Percentiles rank a stretch among this genome's conserved stretches.
These are phyloP conservation scores for Onchidella celtica DNA, from an alignment of 2,888 invertebrate species.

Conservation along the genomic window DNA sequence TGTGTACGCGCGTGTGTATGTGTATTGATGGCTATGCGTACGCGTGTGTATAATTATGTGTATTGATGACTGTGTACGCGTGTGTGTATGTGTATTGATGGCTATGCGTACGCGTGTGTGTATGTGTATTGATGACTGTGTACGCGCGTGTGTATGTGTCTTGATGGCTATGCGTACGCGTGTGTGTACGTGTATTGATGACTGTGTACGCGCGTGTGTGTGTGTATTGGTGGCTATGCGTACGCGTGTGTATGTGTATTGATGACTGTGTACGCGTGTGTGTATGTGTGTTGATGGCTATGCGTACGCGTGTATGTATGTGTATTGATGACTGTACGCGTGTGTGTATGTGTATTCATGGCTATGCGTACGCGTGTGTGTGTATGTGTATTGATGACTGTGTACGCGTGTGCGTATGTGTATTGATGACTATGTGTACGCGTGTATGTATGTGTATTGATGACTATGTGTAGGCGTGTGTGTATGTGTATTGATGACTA, in stretches of 20 bases:
- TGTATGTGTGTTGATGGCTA: not conserved
- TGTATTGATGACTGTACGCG: not conserved
- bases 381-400: conserved; percentile 22
- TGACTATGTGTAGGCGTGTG: not conserved
- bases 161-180: not conserved
- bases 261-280: not conserved
- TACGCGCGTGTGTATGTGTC: not conserved
- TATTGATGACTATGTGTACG: too few relatives aligned
- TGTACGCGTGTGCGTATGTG: not conserved
- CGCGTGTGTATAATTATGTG: conserved; percentile 17
- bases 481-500: conserved; percentile 2
- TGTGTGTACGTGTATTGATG: not conserved
- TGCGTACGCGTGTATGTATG: not conserved
- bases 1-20: conserved; percentile 1
- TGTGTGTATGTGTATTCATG: too few relatives aligned
- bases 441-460: too few relatives aligned
- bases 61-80: conserved; percentile 10
- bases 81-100: not conserved
- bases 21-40: conserved; percentile 1
- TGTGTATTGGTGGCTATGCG: not conserved
- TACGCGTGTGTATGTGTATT: not conserved
- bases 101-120: too few relatives aligned
- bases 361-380: conserved; percentile 3
- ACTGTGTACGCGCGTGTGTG: not conserved
- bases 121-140: too few relatives aligned